Evolutionary conservation across 2,888 invertebrate species (phyloP), one percentile per base, ranked within the genome.

Genomic region (Latrodectus hesperus): DNA sequence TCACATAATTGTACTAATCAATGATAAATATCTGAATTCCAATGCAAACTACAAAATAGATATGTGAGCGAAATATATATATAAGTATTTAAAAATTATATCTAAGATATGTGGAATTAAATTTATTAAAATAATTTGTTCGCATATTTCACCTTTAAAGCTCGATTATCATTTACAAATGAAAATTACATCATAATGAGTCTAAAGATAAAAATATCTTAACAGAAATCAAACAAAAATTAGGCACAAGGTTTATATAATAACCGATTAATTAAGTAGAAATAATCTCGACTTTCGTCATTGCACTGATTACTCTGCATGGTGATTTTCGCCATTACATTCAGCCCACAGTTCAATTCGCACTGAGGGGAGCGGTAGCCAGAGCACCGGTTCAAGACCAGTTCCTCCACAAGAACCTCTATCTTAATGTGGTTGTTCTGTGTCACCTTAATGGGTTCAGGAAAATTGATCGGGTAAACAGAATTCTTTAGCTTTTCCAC

Each of bases 341-440:
- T 60, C 51, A 82, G 68, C 9, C 82, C 82, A 17, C 60, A 70
- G 49, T 82, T 82, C n/a, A 82, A 9, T 75, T 82, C 82, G 17
- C 38, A 82, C 14, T 9, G 38, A 4, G 52, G 38, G 14, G 17
- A 68, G 17, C 16, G 38, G 26, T 55, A 82, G 1, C 38, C 64
- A 55, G 2, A 49, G 49, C 82, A 82, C 16, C 82, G 82, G 38
- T 75, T 49, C 9, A 82, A 49, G 10, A 70, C 68, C 0, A 82
- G 14, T 70, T 75, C 75, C 17, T 82, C 82, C n/a, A 82, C 53
- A 14, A 55, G 60, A 6, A 82, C 68, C 68, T 82, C 75, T 14
- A 82, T 60, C n/a, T 75, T 17, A 22, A 55, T 11, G 2, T 65
- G 14, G 14, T 75, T 70, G 5, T 11, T 16, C 9, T n/a, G 14